Evolutionary conservation across 2,888 invertebrate species (phyloP), one percentile per base, ranked within the genome.

Genomic region (Scaptomyza flava): DNA sequence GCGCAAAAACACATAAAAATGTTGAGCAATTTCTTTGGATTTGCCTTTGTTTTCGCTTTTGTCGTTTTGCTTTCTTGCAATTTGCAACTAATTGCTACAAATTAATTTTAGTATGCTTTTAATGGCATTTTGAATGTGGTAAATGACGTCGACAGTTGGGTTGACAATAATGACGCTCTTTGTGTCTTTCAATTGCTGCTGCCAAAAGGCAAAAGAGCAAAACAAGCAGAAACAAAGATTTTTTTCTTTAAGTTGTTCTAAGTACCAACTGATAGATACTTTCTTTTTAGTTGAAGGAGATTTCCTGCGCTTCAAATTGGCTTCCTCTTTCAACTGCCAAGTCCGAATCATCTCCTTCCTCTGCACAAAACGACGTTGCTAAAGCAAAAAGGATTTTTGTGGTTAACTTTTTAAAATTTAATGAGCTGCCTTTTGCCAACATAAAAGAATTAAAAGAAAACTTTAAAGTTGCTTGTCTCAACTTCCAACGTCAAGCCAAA

Each of bases 51-150:
- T 38, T 41, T 65, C 47, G 36, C 46, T 64, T 31, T 41, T 27
- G 69, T 72, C 57, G 51, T 61, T 70, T 75, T 71, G 77, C 73
- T 81, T 76, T 80, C 77, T 79, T 72, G 86, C 88, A 84, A 85
- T 85, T 87, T 87, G 88, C 84, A 85, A 85, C 88, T 87, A 85
- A 85, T 85, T 85, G 84, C 84, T 73, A 85, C 86, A 86, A 87
- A 85, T 87, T 85, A 87, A 85, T 87, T 87, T 84, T 87, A 87
- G 87, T 87, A 82, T 82, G 76, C 83, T 87, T 85, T 87, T 84
- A 87, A 84, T 87, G 86, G 82, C 87, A 81, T 87, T 87, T 87
- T 84, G 87, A 84, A 84, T 87, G 83, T 84, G 85, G 79, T 72
- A 72, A 73, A 82, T 78, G 79, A 79, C 78, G 67, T 69, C 69